phyloP scores from a whole-genome alignment of 92 coral and sea anemone genomes.

The Pocillopora grandis region DNA sequence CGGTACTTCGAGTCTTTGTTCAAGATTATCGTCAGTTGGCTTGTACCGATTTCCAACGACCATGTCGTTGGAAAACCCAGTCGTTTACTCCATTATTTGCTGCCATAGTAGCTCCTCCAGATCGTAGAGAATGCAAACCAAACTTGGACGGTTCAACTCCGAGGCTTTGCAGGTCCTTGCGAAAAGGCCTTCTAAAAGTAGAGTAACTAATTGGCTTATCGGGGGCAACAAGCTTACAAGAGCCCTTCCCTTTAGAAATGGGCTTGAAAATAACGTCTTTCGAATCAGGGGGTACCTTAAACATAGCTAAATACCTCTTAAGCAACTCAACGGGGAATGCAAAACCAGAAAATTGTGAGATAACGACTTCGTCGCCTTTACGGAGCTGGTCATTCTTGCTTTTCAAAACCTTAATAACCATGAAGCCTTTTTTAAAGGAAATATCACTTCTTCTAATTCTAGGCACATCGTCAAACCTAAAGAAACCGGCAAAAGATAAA shows the following conservation, averaged over 20 bases:
- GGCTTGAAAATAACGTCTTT: too few relatives aligned
- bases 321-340: conserved; percentile 5
- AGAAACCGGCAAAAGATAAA: conserved; percentile 6
- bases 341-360: neutral
- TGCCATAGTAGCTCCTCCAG: neutral
- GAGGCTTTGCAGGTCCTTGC: too few relatives aligned
- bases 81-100: neutral
- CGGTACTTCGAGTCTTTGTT: neutral
- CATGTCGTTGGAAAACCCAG: neutral
- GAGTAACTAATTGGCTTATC: too few relatives aligned
- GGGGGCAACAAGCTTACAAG: too few relatives aligned
- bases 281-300: neutral
- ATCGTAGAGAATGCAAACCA: neutral
- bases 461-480: conserved; percentile 10
- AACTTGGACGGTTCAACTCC: too few relatives aligned
- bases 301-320: neutral
- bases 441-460: conserved; percentile 9
- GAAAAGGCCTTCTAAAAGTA: too few relatives aligned
- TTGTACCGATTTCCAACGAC: too few relatives aligned
- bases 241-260: too few relatives aligned
- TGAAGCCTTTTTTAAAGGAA: neutral
- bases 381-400: too few relatives aligned
- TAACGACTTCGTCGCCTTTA: too few relatives aligned
- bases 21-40: neutral
- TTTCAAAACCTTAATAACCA: too few relatives aligned